phyloP scores from a whole-genome alignment of 2,888 invertebrate genomes.

The Glaucopsyche alexis region DNA sequence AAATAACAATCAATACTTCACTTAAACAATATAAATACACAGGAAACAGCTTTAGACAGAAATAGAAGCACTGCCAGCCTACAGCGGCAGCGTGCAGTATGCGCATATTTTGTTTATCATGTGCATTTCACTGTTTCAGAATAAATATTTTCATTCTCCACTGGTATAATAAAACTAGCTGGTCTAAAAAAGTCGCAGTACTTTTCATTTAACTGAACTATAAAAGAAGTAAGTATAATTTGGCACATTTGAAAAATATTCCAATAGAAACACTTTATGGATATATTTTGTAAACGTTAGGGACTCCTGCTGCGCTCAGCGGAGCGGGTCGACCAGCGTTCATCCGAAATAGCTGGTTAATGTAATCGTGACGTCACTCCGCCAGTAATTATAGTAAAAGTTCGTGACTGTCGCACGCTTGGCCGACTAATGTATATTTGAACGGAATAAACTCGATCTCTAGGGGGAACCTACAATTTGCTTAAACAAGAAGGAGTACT shows the following conservation, averaged over 20 bases:
- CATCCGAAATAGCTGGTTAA: slow-evolving; percentile 47
- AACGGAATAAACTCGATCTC: slow-evolving; percentile 35
- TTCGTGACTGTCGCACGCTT: slow-evolving; percentile 50
- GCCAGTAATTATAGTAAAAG: slow-evolving; percentile 52
- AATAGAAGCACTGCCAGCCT: not conserved
- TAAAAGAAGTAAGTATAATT: not conserved
- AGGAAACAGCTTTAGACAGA: not conserved
- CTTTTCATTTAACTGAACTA: not conserved
- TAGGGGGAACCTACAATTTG: slow-evolving; percentile 22
- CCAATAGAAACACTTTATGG: slow-evolving; percentile 12
- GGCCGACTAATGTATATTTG: slow-evolving; percentile 43
- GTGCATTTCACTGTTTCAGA: not conserved
- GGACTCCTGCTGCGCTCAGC: slow-evolving; percentile 49
- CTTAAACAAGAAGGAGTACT: slow-evolving; percentile 16
- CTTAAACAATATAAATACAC: slow-evolving; percentile 1
- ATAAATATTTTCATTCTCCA: not conserved
- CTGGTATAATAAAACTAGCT: not conserved
- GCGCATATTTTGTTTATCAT: not conserved
- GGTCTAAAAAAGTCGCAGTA: too few relatives aligned
- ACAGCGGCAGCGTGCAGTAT: not conserved
- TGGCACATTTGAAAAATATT: not conserved
- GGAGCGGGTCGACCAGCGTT: slow-evolving; percentile 46
- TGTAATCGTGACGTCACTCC: slow-evolving; percentile 52
- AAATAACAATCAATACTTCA: slow-evolving; percentile 6
- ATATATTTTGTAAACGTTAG: not conserved